phyloP scores from a whole-genome alignment of 2,888 invertebrate genomes.

The Schizotus pectinicornis region DNA sequence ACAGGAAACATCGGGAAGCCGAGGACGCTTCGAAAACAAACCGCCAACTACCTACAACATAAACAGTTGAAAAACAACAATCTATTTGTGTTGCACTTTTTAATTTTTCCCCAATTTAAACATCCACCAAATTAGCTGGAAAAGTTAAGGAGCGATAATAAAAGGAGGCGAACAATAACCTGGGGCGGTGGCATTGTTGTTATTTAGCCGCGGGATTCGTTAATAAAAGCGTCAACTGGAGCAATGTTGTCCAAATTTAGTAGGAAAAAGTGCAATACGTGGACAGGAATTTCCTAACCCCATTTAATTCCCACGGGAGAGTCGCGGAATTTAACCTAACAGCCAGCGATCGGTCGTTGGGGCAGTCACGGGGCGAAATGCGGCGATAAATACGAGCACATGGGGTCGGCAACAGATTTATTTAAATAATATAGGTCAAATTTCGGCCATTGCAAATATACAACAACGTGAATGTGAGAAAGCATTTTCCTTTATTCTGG shows the following conservation, averaged over 20 bases:
- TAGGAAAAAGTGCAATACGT: slow-evolving; percentile 40
- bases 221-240: background rate
- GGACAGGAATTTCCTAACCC: slow-evolving; percentile 35
- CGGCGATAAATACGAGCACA: slow-evolving; percentile 7
- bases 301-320: slow-evolving; percentile 12
- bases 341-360: background rate
- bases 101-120: background rate
- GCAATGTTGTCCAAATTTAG: slow-evolving; percentile 38
- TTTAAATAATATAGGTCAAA: slow-evolving; percentile 59
- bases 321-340: background rate
- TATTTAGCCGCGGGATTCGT: background rate
- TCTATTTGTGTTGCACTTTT: background rate
- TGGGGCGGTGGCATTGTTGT: too few relatives aligned
- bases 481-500: slow-evolving; percentile 47
- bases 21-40: background rate
- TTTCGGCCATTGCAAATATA: slow-evolving; percentile 59
- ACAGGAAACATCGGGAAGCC: background rate
- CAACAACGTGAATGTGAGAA: slow-evolving; percentile 53
- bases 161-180: too few relatives aligned
- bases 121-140: background rate
- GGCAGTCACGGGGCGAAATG: background rate
- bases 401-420: slow-evolving; percentile 35
- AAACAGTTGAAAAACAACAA: background rate
- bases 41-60: background rate
- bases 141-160: background rate